Evolutionary conservation across 2,888 invertebrate species (phyloP), one percentile per base, ranked within the genome.

Genomic region (Ichneumoninae sp.): DNA sequence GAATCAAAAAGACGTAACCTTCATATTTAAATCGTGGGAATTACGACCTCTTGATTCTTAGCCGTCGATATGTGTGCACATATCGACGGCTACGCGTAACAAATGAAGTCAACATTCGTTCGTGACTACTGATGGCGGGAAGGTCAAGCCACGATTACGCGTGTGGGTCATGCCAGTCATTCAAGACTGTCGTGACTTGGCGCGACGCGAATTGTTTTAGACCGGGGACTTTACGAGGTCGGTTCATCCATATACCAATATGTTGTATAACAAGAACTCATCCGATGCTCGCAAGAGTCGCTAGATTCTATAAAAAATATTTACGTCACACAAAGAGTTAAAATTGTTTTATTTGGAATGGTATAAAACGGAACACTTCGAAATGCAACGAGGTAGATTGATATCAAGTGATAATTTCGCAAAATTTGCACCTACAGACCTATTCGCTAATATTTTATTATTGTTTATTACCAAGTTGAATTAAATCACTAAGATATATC

Each of bases 31-130:
- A 40, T 3, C 10, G 1, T 40, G 1, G 40, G 40, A 40, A 10
- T 40, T 6, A 40, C 10, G 10, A 10, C 10, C 2, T 10, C 10
- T 40, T 10, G 10, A 40, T 10, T 40, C 40, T 10, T 40, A 40
- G 40, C 10, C 10, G 8, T 40, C 10, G 40, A 40, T 40, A 10
- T 57, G 54, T 44, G 66, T 52, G 79, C 40, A 33, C 54, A 71
- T n/a, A n/a, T n/a, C n/a, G n/a, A n/a, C n/a, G 26, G 16, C 74
- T 50, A 26, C 26, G 6, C 44, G 22, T 36, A 22, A 40, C 70
- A 65, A 54, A 30, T 52, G 74, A 79, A 79, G 62, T 65, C 68
- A 70, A 83, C 69, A 79, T 83, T 79, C 69, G 54, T 69, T 79
- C 74, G 69, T 69, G 62, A 66, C 72, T 74, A 72, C 44, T 57